Base-by-base conservation (phyloP, 2,113 vertebrate species). In the Accipiter cooperii region DNA sequence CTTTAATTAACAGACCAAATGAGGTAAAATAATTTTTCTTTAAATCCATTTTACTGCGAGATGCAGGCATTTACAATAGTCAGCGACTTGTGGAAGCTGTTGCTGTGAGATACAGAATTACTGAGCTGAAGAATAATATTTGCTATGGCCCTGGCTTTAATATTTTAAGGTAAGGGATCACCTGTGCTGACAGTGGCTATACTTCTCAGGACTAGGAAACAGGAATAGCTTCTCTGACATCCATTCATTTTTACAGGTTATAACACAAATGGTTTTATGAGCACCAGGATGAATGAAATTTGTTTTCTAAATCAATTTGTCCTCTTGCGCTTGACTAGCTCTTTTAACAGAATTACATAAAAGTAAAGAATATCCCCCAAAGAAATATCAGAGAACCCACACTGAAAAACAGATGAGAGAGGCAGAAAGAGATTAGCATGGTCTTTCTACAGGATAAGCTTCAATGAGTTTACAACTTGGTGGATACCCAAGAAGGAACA, bases 41-140 rank as follows among this genome's bases (percentile, higher is more conserved):
- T 33, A 1, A 93, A 93, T 61, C 40, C 25, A 65, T 95, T 96
- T 73, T 54, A 54, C 46, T 42, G 51, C 0, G 0, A 74, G 54
- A 87, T 5, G 4, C 6, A 5, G 52, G 6, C 54, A 92, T 94
- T 90, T 94, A 68, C 52, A 79, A 55, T 24, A 93, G 78, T n/a
- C 64, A 80, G 31, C 6, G 18, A 52, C 82, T 73, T 91, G 78
- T 42, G 17, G 54, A 95, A 93, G 87, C 95, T 95, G 92, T 58
- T 92, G 81, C 87, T 94, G 58, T 54, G 54, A 88, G 92, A 95
- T 91, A 94, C 36, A 79, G 78, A 91, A 91, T 96, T 95, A 87
- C 82, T 84, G 85, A 93, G 66, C 58, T 88, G 82, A 91, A 73
- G 54, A 90, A 70, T 69, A 91, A 46, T 68, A 93, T 70, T 91